Evolutionary conservation across 2,113 vertebrate species (phyloP).

Genomic region (Nothocercus nigrocapillus): DNA sequence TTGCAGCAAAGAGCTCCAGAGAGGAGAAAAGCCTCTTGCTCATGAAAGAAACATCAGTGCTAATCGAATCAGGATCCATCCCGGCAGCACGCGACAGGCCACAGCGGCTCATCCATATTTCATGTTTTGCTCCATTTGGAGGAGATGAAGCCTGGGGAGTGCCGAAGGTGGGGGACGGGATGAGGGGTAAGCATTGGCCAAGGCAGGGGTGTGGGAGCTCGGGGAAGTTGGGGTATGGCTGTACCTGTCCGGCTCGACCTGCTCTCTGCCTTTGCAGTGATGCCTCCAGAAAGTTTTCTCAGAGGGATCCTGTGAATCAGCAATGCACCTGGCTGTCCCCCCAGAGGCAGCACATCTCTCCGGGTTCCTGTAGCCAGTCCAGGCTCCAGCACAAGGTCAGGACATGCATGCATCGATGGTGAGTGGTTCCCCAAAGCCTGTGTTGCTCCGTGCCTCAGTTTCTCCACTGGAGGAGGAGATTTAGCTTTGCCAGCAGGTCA

Average conservation of each 20-base stretch:
- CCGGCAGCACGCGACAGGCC: constrained; percentile 49
- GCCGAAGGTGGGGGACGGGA: background rate
- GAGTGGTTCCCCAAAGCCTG: background rate
- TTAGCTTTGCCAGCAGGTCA: rapidly evolving
- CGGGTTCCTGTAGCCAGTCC: background rate
- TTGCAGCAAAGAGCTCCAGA: background rate
- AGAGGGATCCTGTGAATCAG: background rate
- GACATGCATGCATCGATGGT: background rate
- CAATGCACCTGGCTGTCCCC: too few relatives aligned
- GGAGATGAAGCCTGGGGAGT: background rate
- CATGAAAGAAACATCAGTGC: constrained; percentile 79
- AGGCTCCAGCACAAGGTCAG: background rate
- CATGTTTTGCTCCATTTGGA: constrained; percentile 52
- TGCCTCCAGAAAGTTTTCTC: background rate
- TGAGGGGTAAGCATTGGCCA: background rate
- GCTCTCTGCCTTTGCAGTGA: background rate
- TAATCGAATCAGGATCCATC: constrained; percentile 47
- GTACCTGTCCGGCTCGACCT: background rate
- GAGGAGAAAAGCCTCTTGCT: constrained; percentile 39
- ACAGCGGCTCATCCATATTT: constrained; percentile 33
- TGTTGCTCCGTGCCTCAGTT: background rate
- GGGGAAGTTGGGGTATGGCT: too few relatives aligned
- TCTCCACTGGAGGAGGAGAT: background rate
- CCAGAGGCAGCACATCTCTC: too few relatives aligned
- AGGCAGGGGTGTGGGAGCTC: background rate